Conservation (phyloP, 2,113 vertebrate species). For the Malurus melanocephalus region DNA sequence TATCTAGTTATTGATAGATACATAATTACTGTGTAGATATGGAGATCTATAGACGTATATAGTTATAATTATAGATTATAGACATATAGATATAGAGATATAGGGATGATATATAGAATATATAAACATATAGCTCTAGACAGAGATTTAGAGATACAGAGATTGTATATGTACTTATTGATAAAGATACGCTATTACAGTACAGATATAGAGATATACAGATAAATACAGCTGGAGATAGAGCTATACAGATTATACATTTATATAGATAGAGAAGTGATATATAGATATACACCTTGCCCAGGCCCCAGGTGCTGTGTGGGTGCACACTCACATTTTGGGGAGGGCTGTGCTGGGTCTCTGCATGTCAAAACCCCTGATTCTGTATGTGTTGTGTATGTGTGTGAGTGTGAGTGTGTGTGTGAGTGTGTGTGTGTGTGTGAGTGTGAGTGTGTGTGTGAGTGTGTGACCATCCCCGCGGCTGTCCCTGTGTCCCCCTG, state of each 20-base stretch:
- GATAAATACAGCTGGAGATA: not conserved
- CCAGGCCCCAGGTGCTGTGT: not conserved
- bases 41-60: not conserved
- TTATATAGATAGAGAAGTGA: not conserved
- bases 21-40: not conserved
- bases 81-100: not conserved
- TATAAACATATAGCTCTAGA: not conserved
- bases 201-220: not conserved
- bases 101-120: too few species aligned
- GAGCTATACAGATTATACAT: too few species aligned
- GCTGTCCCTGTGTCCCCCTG: not conserved
- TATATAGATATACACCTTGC: not conserved
- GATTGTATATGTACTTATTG: too few species aligned
- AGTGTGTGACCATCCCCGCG: not conserved
- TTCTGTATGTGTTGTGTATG: not conserved
- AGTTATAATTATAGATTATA: not conserved
- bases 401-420: not conserved
- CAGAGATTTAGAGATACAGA: too few species aligned
- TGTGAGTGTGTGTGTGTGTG: not conserved
- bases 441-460: not conserved
- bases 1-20: not conserved
- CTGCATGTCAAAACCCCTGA: too few species aligned
- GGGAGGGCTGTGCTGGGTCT: not conserved
- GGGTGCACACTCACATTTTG: not conserved
- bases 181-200: too few species aligned